These are phyloP conservation scores for Sitophilus oryzae DNA, from an alignment of 1,140 invertebrate species.

Conservation along the genomic window DNA sequence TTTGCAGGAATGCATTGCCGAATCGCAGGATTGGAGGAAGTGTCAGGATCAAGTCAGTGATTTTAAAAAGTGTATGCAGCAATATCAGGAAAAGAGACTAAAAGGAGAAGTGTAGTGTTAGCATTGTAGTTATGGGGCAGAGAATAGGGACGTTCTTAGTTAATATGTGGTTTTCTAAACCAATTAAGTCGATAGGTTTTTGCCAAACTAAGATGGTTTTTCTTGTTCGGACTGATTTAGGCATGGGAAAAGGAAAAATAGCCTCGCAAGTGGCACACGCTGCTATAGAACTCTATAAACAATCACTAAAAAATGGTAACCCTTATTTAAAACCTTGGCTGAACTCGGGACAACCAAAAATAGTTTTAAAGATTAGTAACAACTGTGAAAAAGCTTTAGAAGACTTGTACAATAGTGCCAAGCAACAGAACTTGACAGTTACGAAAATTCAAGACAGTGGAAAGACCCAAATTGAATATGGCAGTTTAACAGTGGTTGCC, in stretches of 20 bases:
- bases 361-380: conserved; percentile 56
- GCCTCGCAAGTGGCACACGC: conserved; percentile 82
- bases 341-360: conserved; percentile 66
- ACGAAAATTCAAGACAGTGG: conserved; percentile 70
- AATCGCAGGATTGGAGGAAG: conserved; percentile 82
- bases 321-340: conserved; percentile 59
- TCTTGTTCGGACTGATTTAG: conserved; percentile 68
- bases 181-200: conserved; percentile 11
- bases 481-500: conserved; percentile 67
- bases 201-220: conserved; percentile 61
- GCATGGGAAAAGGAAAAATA: conserved; percentile 76
- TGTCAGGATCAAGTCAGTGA: conserved; percentile 75
- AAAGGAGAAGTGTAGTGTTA: conserved; percentile 9
- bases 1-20: conserved; percentile 80
- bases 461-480: conserved; percentile 61
- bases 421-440: conserved; percentile 52
- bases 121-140: conserved; percentile 6
- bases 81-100: conserved; percentile 42
- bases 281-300: conserved; percentile 60
- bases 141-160: conserved; percentile 10
- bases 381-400: conserved; percentile 48
- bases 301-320: conserved; percentile 45
- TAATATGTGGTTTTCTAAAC: conserved; percentile 27
- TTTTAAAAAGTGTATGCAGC: conserved; percentile 72
- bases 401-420: conserved; percentile 50